Evolutionary conservation across 2,113 vertebrate genomes (phyloP), one percentile per base, ranked within the genome.

Genomic region (Fulmarus glacialis): DNA sequence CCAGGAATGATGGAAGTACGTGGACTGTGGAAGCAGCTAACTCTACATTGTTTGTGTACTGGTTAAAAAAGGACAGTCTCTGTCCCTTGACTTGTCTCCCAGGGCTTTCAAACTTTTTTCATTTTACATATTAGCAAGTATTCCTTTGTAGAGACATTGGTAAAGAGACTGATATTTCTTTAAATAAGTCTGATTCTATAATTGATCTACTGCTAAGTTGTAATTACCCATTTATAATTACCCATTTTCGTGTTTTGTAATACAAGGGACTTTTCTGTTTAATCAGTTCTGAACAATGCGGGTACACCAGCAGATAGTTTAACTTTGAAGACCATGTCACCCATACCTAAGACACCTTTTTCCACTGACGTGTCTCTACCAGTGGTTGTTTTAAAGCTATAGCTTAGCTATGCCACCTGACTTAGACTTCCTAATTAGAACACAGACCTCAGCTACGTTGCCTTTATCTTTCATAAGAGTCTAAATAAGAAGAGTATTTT

Each of bases 121-220:
- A 30, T 94, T 90, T 89, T 97, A 82, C 85, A 85, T 92, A 70
- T 80, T 90, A 94, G 68, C 90, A 94, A 96, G 26, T 94, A 93
- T 59, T 95, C 48, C 77, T 94, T 91, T 92, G 56, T 96, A 68
- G 86, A 94, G 73, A 91, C 48, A 34, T 91, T 27, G 90, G 32
- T 88, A 91, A 84, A 94, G 45, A 94, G 74, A 90, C 60, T 36
- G 58, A 4, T 84, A 32, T 36, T 95, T 75, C 75, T 72, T 92
- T 60, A 38, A 64, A 83, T 58, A 82, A 77, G n/a, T 66, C 74
- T 71, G 47, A 72, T 74, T 94, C 78, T 93, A 11, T 90, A 92
- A 74, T 6, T 97, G 87, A 94, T 43, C 63, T 95, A 68, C 67
- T 84, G 84, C 56, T 84, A 87, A 84, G 42, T 59, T 90, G 70